Conservation (phyloP, 2,888 invertebrate species). For the Heliconius sara region DNA sequence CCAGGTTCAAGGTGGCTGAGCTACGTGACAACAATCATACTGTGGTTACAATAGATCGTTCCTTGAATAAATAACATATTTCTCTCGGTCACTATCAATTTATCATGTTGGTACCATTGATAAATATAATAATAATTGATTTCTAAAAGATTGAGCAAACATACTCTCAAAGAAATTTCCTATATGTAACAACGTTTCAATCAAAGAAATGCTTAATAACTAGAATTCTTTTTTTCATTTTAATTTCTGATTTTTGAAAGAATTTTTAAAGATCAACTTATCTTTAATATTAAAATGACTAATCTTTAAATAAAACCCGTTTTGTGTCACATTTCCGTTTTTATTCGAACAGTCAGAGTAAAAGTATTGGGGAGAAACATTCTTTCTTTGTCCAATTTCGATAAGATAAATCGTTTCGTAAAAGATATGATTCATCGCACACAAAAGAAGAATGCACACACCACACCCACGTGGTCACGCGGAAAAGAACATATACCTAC, state of each 20-base stretch:
- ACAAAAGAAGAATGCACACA: slow-evolving; percentile 41
- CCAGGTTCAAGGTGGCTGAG: slow-evolving; percentile 49
- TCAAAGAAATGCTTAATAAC: neutral
- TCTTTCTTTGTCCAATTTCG: slow-evolving; percentile 25
- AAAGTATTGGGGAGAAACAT: neutral
- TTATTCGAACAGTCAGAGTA: neutral
- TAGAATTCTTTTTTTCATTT: neutral
- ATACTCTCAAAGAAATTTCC: neutral
- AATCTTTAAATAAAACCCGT: neutral
- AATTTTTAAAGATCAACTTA: neutral
- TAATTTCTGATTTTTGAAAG: neutral
- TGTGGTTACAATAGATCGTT: slow-evolving; percentile 37
- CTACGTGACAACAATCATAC: slow-evolving; percentile 47
- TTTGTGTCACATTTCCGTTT: neutral
- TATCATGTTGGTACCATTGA: slow-evolving; percentile 7
- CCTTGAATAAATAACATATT: slow-evolving; percentile 37
- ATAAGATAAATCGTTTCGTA: slow-evolving; percentile 36
- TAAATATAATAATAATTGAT: neutral
- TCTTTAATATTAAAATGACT: neutral
- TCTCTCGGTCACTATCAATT: slow-evolving; percentile 7
- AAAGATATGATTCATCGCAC: slow-evolving; percentile 35
- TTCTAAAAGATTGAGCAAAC: neutral
- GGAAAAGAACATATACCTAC: slow-evolving; percentile 62
- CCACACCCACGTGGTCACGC: slow-evolving; percentile 57
- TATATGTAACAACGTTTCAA: neutral